Evolutionary conservation across 2,797 vertebrate genomes (phyloP).

Genomic region (Arnoldichthys spilopterus): DNA sequence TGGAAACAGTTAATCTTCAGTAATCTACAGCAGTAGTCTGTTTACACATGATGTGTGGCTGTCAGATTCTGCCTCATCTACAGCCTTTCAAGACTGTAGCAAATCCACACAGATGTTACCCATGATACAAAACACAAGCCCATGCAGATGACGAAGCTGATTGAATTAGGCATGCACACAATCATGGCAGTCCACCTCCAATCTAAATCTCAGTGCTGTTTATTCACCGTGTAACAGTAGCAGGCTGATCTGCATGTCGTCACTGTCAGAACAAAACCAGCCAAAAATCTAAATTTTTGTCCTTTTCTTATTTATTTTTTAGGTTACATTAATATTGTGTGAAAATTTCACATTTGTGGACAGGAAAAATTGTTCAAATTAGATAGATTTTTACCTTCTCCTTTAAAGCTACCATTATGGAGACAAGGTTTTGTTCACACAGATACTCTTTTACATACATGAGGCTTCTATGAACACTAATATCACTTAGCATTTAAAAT

Average conservation of each 20-base stretch:
- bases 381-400: no score
- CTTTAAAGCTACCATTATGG: no score
- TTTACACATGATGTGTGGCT: constrained; percentile 44
- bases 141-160: constrained; percentile 8
- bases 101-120: constrained; percentile 31
- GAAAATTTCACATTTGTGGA: no score
- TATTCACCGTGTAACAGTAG: constrained; percentile 27
- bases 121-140: background rate
- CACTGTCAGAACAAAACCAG: background rate
- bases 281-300: no score
- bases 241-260: background rate
- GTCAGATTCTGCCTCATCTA: constrained; percentile 30
- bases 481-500: background rate
- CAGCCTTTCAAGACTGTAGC: constrained; percentile 29
- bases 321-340: no score
- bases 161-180: constrained; percentile 19
- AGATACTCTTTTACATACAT: no score
- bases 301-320: no score
- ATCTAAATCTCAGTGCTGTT: background rate
- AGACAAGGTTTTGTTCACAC: no score
- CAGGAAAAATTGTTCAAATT: no score
- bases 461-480: no score
- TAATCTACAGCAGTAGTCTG: constrained; percentile 47
- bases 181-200: constrained; percentile 1
- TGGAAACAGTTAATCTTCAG: constrained; percentile 46